phyloP scores from a whole-genome alignment of 2,888 invertebrate species.

The Clunio marinus region DNA sequence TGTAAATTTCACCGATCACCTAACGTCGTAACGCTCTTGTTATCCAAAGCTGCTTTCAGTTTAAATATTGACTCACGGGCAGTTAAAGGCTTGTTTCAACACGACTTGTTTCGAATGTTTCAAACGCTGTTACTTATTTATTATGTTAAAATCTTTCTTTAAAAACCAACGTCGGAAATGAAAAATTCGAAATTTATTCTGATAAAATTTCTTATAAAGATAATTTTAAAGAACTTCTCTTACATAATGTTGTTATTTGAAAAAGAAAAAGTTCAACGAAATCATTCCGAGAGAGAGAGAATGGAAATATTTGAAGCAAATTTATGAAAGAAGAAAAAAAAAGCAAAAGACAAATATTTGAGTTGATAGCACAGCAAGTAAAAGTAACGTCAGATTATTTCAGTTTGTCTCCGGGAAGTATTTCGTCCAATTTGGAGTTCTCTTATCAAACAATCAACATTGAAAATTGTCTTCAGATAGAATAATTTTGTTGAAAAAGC shows the following conservation, averaged over 20 bases:
- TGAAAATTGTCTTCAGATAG: constrained; percentile 10
- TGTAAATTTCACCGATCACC: constrained; percentile 34
- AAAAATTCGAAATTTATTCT: neutral
- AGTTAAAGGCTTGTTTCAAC: neutral
- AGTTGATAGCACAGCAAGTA: neutral
- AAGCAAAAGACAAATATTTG: constrained; percentile 35
- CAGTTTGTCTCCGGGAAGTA: neutral
- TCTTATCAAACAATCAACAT: constrained; percentile 37
- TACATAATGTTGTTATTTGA: no score
- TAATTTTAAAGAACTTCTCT: neutral
- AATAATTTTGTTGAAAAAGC: constrained; percentile 7
- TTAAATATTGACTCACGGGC: constrained; percentile 24
- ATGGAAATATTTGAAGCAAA: constrained; percentile 4
- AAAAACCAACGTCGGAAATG: neutral
- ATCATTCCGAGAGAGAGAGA: neutral
- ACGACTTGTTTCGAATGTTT: neutral
- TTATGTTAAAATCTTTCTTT: constrained; percentile 4
- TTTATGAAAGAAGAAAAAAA: no score
- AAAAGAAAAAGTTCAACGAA: neutral
- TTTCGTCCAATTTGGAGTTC: neutral
- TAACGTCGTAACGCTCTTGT: constrained; percentile 26
- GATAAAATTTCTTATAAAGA: neutral
- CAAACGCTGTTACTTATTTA: neutral
- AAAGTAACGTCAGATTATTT: neutral
- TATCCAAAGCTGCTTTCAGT: constrained; percentile 23